A percentile compares a stretch with the other conserved stretches of the same genome.
Conservation (phyloP, 1,140 invertebrate species). For the Adelges cooleyi region DNA sequence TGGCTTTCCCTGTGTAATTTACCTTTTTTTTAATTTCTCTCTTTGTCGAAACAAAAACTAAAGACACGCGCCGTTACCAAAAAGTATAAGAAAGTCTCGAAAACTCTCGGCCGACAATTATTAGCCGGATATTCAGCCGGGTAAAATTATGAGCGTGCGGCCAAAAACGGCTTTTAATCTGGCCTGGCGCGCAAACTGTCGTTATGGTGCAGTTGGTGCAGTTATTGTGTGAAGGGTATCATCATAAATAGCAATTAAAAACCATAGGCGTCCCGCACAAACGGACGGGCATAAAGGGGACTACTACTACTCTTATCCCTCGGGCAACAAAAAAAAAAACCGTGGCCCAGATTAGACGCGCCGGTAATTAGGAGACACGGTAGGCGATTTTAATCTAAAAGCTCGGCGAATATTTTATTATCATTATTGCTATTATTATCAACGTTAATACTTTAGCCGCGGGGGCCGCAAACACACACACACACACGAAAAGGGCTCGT, state of each 20-base stretch:
- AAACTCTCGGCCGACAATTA: background rate
- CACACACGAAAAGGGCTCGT: background rate
- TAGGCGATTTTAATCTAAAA: slow-evolving; percentile 26
- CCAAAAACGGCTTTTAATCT: background rate
- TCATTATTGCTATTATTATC: slow-evolving; percentile 7
- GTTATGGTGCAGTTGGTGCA: background rate
- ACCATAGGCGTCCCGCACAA: slow-evolving; percentile 1
- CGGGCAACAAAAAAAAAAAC: slow-evolving; percentile 1
- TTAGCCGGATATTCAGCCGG: background rate
- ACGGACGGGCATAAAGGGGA: background rate
- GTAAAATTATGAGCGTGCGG: slow-evolving; percentile 8
- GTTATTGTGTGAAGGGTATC: background rate
- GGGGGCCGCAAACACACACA: background rate
- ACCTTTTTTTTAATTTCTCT: too few species aligned
- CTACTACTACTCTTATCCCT: background rate
- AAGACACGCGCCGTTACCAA: too few species aligned
- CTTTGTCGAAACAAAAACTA: too few species aligned
- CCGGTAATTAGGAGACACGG: slow-evolving; percentile 5
- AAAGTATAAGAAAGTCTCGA: too few species aligned
- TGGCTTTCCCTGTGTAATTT: too few species aligned
- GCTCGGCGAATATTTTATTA: slow-evolving; percentile 19
- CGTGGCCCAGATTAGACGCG: background rate
- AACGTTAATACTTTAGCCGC: slow-evolving; percentile 11
- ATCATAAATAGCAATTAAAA: slow-evolving; percentile 29
- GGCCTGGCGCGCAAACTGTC: background rate